Base-by-base conservation (phyloP, 2,888 invertebrate species). In the Platycheirus rosarum region DNA sequence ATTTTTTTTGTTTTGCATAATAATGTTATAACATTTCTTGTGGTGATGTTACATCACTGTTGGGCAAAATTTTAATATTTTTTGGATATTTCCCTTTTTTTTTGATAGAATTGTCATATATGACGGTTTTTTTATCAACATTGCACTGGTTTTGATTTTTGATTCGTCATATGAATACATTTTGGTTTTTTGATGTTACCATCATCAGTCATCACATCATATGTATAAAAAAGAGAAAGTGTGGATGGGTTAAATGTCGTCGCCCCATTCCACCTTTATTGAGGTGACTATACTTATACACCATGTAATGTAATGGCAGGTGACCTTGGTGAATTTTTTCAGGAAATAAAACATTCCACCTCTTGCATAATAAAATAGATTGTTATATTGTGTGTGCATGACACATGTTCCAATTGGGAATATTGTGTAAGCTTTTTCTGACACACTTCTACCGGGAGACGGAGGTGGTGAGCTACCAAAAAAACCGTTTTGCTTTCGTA, bases 281-380 rank as follows among this genome's bases (percentile, higher is more conserved):
- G 13, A 37, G 37, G 53, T 53, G 53, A 40, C 42, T 49, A 44
- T 69, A 42, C 49, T 35, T 1, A 32, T 3, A 14, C 42, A 29
- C 11, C n/a, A 1, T n/a, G 60, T 40, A 57, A 65, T 37, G 40
- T 26, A 1, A 57, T 57, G 57, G 0, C 66, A 48, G 62, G 62
- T 82, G 82, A 82, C 82, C 82, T 82, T 82, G 82, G 71, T 77
- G 44, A 63, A 73, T 2, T 2, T 71, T 77, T 82, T 77, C 82
- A 82, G 82, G 82, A 82, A 82, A 82, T 73, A 77, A 77, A 57
- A 62, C 63, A 68, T 55, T 46, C 53, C 71, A 42, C 46, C 49
- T 71, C 51, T 77, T 77, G 82, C 73, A 82, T 82, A 82, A 62
- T 62, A 20, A 77, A 82, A 44, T 63, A 68, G 63, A 71, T 63